These are phyloP conservation scores for Drosophila leontia DNA, from an alignment of 1,140 invertebrate species.

Conservation along the genomic window DNA sequence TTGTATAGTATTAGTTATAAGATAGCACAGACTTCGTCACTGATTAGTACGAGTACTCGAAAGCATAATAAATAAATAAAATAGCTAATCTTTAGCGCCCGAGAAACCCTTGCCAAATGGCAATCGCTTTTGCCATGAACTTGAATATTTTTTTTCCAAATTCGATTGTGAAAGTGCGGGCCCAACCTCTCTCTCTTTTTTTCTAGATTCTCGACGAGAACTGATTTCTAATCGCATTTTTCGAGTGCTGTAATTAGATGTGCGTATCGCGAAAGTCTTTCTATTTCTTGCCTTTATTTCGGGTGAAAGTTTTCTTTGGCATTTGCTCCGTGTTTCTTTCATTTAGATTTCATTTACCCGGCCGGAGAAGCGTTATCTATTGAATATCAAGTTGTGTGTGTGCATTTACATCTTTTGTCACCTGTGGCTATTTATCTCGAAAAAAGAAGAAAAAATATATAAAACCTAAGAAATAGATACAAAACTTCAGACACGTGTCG, in stretches of 20 bases:
- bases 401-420: conserved; percentile 79
- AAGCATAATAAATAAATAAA: conserved; percentile 13
- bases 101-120: too few relatives aligned
- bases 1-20: conserved; percentile 20
- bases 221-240: conserved; percentile 74
- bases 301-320: conserved; percentile 67
- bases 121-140: conserved; percentile 61
- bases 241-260: conserved; percentile 76
- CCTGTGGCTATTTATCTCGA: conserved; percentile 67
- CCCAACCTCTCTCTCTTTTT: not conserved
- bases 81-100: conserved; percentile 31
- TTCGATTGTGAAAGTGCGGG: conserved; percentile 28
- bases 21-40: conserved; percentile 33
- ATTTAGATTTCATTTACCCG: conserved; percentile 74
- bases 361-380: conserved; percentile 65
- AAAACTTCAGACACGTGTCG: conserved; percentile 67
- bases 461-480: conserved; percentile 15
- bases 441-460: too few relatives aligned
- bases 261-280: conserved; percentile 71
- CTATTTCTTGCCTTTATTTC: conserved; percentile 58
- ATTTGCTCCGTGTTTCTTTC: conserved; percentile 52
- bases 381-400: conserved; percentile 72
- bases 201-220: conserved; percentile 47
- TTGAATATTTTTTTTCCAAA: conserved; percentile 54
- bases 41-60: conserved; percentile 29